Evolutionary conservation across 1,140 invertebrate genomes (phyloP), one percentile per base, ranked within the genome.

Genomic region (Lepidostoma basale): DNA sequence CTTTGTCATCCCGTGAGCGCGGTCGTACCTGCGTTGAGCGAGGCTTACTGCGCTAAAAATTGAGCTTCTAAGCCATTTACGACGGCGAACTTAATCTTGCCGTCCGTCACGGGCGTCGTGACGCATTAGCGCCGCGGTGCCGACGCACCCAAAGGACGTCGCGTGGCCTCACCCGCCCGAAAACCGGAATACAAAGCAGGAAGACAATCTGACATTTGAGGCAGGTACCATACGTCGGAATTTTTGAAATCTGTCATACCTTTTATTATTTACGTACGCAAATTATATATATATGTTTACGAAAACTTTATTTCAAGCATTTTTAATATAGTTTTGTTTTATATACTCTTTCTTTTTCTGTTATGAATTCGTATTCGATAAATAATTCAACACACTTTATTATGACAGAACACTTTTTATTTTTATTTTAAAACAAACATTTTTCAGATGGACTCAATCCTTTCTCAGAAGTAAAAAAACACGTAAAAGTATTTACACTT

Each of bases 41-140:
- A 25, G 22, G 60, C 42, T 63, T 18, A 47, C n/a, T 9, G 54
- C 22, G 33, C 30, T 59, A 40, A 59, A 59, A 39, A 59, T 59
- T 59, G 60, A 63, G 42, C 40, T 49, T 49, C 49, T 49, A 63
- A 63, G 60, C 44, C 60, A 28, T 63, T 63, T 49, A 22, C 44
- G 60, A 63, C 44, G 60, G 25, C 40, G 14, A 30, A 49, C 42
- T 63, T 63, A 63, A 63, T 63, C 42, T 63, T 30, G 16, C 23
- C 44, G 40, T 44, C 23, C 28, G 59, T 62, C 59, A 62, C 59
- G 36, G 23, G 23, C 59, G 23, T 26, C 59, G 59, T 62, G 59
- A 22, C 36, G 59, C 40, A 44, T 62, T 62, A 62, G 23, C 59
- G 36, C 20, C 52, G 52, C 25, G 12, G 12, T n/a, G n/a, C n/a